A percentile compares a stretch with the other conserved stretches of the same genome.
Evolutionary conservation across 2,113 vertebrate species (phyloP).

Genomic region (Aegithalos caudatus): DNA sequence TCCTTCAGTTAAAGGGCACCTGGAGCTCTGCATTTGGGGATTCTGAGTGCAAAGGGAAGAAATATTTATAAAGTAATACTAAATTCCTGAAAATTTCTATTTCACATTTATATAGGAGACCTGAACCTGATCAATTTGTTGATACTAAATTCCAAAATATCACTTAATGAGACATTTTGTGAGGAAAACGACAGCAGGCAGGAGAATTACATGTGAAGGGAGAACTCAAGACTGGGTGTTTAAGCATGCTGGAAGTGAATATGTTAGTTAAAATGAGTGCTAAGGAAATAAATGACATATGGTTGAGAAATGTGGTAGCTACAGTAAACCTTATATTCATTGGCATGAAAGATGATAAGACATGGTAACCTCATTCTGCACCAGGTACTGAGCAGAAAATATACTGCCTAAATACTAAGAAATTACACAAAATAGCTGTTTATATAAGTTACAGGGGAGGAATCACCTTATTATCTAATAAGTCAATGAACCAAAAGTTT

Average conservation of each 20-base stretch:
- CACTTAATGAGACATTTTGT: neutral
- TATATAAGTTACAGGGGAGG: neutral
- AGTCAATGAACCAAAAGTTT: neutral
- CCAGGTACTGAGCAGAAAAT: neutral
- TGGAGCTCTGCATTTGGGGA: neutral
- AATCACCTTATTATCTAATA: neutral
- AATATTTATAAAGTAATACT: neutral
- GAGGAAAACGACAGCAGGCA: neutral
- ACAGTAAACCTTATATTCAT: neutral
- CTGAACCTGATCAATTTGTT: neutral
- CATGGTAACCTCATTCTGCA: neutral
- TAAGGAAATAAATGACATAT: neutral
- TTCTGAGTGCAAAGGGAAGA: neutral
- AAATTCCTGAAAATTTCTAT: neutral
- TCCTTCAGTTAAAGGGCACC: neutral
- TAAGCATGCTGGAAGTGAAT: neutral
- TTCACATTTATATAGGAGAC: neutral
- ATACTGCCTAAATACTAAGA: neutral
- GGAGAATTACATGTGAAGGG: neutral
- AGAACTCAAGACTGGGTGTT: neutral
- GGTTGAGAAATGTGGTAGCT: neutral
- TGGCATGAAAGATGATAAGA: neutral
- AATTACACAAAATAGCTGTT: neutral
- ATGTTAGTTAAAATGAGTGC: neutral
- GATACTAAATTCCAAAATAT: neutral